Percentiles rank a stretch among this genome's conserved stretches.
Evolutionary conservation across 2,113 vertebrate genomes (phyloP).

Genomic region (Actinemys pallida): DNA sequence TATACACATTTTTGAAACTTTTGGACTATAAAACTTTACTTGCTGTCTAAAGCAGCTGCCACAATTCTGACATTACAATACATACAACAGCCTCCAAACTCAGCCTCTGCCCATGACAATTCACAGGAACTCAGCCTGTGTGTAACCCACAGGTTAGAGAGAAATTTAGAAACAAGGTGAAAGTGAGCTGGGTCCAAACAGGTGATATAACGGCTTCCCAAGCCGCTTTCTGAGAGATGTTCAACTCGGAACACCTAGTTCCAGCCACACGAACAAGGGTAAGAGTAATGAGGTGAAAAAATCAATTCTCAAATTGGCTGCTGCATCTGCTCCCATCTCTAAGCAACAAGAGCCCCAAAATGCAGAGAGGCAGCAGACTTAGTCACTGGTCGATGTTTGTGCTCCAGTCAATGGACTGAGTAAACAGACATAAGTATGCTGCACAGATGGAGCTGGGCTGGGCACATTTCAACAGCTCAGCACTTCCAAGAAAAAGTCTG

Average conservation of each 20-base stretch:
- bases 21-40: background rate
- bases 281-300: constrained; percentile 76
- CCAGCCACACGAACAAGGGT: constrained; percentile 51
- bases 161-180: background rate
- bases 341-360: constrained; percentile 63
- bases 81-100: constrained; percentile 1
- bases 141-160: background rate
- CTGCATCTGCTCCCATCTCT: constrained; percentile 61
- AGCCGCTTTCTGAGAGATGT: constrained; percentile 22
- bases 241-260: constrained; percentile 27
- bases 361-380: background rate
- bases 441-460: background rate
- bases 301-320: constrained; percentile 48
- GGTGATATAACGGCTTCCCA: background rate
- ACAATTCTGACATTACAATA: background rate
- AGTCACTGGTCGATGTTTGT: constrained; percentile 4
- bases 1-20: constrained; percentile 11
- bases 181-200: background rate
- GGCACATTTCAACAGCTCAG: background rate
- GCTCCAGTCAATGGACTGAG: background rate
- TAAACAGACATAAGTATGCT: background rate
- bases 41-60: background rate
- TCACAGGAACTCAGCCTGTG: background rate
- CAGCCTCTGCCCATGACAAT: background rate
- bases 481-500: background rate